Base-by-base conservation (phyloP, 2,113 vertebrate species). In the Passer montanus region DNA sequence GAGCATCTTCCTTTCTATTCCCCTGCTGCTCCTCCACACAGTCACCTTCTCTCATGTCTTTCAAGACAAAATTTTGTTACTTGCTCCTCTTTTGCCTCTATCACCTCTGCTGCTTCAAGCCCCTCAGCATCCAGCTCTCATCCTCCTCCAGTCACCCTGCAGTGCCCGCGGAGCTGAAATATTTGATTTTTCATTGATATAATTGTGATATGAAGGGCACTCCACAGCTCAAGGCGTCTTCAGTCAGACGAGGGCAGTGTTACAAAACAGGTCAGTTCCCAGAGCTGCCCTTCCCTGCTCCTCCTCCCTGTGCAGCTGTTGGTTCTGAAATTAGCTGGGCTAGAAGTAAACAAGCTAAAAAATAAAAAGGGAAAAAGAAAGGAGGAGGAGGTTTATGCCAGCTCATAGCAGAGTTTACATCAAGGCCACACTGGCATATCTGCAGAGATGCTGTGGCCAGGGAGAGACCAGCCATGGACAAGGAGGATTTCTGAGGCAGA, bases 211-310 rank as follows among this genome's bases (percentile, higher is more conserved):
- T 35, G 33, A 59, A 70, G 23, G n/a, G 22, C 6, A 3, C n/a
- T 53, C 15, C 16, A 12, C 15, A 22, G 64, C 30, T 91, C 17
- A 43, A 16, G 62, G 49, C 27, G 10, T 5, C 37, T 72, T 89
- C 58, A 76, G 96, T 87, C 96, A 90, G 96, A 53, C 3, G 83
- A 89, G 94, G 95, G 94, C 94, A 92, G 86, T 90, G 76, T 90
- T 70, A 74, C n/a, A 89, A 78, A 95, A 47, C 39, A 10, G 35
- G 50, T 86, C n/a, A 1, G 46, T 30, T 78, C 59, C 52, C 44
- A 47, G 37, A 15, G 28, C 8, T 9, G 13, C 7, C 2, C 18
- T 47, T 78, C 49, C 14, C 63, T 60, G 31, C 41, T 83, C 9
- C 10, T 47, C 70, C 82, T 90, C 55, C 58, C 22, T 1, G 22